Evolutionary conservation across 1,140 invertebrate species (phyloP).

Genomic region (Lucilia cuprina): DNA sequence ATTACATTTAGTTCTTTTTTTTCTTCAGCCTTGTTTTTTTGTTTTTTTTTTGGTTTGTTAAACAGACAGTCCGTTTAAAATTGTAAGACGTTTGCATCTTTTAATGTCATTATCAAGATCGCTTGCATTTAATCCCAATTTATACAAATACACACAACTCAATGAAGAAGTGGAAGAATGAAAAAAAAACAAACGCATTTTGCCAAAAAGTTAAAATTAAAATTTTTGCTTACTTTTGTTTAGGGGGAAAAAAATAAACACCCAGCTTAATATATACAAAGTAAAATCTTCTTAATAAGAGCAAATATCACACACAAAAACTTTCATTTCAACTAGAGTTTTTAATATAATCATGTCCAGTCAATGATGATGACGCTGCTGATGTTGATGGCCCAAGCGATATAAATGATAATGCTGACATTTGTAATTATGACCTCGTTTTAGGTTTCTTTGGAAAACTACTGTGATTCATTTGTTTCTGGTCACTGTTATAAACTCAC

Average conservation of each 20-base stretch:
- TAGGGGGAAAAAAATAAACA: not conserved
- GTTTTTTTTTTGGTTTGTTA: not conserved
- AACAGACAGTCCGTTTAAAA: conserved; percentile 31
- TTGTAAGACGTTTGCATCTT: conserved; percentile 47
- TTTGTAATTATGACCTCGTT: not conserved
- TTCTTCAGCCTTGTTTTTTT: not conserved
- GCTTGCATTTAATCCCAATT: conserved; percentile 58
- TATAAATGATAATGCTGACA: conserved; percentile 1
- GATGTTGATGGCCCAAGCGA: not conserved
- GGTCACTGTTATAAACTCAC: not conserved
- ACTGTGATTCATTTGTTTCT: not conserved
- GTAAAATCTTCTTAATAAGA: not conserved
- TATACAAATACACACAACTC: not conserved
- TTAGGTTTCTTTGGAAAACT: not conserved
- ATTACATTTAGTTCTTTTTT: not conserved
- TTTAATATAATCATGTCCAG: not conserved
- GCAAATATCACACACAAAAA: not conserved
- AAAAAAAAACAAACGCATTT: not conserved
- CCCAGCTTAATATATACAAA: too few species aligned
- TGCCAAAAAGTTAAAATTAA: not conserved
- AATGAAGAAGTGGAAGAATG: not conserved
- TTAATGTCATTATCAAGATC: conserved; percentile 63
- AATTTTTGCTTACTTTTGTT: not conserved
- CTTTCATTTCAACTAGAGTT: conserved; percentile 2
- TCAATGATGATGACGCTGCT: not conserved